Base-by-base conservation (phyloP, 1,140 invertebrate genomes). In the Cheumatopsyche charites region DNA sequence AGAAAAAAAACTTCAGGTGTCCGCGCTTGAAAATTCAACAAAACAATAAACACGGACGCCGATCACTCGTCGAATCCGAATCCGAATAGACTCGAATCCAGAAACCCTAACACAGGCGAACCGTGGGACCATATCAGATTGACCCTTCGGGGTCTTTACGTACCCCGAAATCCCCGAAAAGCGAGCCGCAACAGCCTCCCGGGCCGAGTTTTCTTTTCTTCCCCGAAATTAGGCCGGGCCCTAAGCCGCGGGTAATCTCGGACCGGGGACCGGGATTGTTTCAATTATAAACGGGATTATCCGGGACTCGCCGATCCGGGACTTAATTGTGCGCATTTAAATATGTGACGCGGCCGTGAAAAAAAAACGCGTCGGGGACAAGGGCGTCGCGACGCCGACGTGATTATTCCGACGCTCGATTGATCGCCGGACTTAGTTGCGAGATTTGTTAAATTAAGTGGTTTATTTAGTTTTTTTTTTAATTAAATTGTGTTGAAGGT, bases 321-420 rank as follows among this genome's bases (percentile, higher is more conserved):
- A 58, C 21, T 58, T 58, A 58, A 58, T 58, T 25, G 55, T 58
- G 55, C 55, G 55, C 21, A 19, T 58, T 58, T 47, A 47, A 47
- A 47, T 47, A 12, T 47, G 43, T n/a, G 15, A 47, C 43, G 43
- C 43, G 43, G 15, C 43, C 43, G 43, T 47, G 15, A 47, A 47
- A 47, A 47, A 47, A 47, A 13, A 4, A 47, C 13, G 41, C 13
- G 29, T 36, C 29, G 29, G 29, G 11, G 43, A 47, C 11, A 47
- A 47, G 15, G 11, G 15, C 43, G 15, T 13, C 11, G 12, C 11
- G 4, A 6, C 13, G 43, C n/a, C n/a, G n/a, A n/a, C 43, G 43
- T n/a, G 4, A 7, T 47, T 47, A 4, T n/a, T 47, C 13, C 15
- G 29, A 7, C 43, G 43, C 12, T 42, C 12, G 3, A n/a, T 47